These are phyloP conservation scores for Pollenia griseotomentosa DNA, from an alignment of 2,888 invertebrate species.

Conservation along the genomic window DNA sequence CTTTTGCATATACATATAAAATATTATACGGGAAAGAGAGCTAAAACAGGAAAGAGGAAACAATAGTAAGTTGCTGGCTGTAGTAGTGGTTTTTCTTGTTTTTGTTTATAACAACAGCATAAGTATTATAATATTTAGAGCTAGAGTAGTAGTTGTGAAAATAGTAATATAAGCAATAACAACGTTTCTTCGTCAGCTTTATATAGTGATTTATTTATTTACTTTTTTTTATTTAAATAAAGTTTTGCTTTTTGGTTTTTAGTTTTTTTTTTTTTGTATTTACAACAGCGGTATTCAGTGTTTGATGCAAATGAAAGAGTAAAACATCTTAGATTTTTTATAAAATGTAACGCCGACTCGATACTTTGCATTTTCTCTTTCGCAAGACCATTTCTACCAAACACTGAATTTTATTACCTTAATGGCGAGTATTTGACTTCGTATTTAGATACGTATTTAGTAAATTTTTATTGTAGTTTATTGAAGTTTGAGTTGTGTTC, in stretches of 20 bases:
- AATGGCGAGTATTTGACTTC: too few species aligned
- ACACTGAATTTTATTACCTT: too few species aligned
- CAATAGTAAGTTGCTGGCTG: conserved; percentile 11
- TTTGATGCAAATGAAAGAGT: too few species aligned
- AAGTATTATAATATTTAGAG: not conserved
- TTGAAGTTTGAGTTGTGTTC: too few species aligned
- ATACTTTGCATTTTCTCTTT: too few species aligned
- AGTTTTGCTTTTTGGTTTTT: not conserved
- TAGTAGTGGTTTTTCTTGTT: not conserved
- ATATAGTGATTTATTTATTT: not conserved
- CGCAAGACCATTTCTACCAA: too few species aligned
- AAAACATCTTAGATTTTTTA: too few species aligned
- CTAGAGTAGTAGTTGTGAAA: not conserved
- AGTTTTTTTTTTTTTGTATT: conserved; percentile 21
- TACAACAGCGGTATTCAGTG: not conserved
- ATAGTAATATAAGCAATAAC: not conserved
- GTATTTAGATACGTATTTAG: too few species aligned
- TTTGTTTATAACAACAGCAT: not conserved
- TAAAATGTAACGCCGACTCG: too few species aligned
- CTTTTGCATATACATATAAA: not conserved
- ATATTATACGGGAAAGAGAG: not conserved
- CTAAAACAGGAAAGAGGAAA: conserved; percentile 12
- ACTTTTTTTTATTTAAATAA: not conserved
- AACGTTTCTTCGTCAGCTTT: not conserved
- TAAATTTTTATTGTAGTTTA: too few species aligned